Percentiles rank a stretch among this genome's conserved stretches.
phyloP scores from a whole-genome alignment of 2,888 invertebrate species.

The Didymodactylos carnosus region DNA sequence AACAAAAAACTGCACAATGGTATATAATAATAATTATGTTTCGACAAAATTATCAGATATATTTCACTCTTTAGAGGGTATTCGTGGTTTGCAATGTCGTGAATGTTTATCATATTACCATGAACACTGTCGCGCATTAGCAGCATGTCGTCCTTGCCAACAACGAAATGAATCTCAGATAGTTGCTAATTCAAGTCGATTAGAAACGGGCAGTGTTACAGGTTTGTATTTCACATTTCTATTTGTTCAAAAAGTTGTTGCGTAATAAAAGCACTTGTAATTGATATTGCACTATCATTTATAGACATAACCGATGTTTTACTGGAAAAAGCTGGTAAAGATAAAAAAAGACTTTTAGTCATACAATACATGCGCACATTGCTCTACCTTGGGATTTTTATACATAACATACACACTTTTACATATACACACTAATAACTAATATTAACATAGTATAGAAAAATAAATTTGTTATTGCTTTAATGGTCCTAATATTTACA shows the following conservation, averaged over 20 bases:
- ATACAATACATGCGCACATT: no score
- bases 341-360: no score
- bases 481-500: no score
- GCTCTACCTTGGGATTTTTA: no score
- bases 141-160: not conserved
- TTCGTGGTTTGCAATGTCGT: conserved; percentile 48
- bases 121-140: conserved; percentile 52
- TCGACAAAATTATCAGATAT: not conserved
- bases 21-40: not conserved
- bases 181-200: not conserved
- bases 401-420: no score
- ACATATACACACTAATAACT: no score
- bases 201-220: not conserved
- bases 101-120: conserved; percentile 87
- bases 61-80: not conserved
- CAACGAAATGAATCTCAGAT: not conserved
- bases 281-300: no score
- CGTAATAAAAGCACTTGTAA: no score
- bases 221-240: no score
- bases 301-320: not conserved
- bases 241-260: no score
- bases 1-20: not conserved
- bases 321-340: not conserved
- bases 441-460: no score
- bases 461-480: no score